Evolutionary conservation across 2,113 vertebrate genomes (phyloP), one percentile per base, ranked within the genome.

Genomic region (Isichthys henryi): DNA sequence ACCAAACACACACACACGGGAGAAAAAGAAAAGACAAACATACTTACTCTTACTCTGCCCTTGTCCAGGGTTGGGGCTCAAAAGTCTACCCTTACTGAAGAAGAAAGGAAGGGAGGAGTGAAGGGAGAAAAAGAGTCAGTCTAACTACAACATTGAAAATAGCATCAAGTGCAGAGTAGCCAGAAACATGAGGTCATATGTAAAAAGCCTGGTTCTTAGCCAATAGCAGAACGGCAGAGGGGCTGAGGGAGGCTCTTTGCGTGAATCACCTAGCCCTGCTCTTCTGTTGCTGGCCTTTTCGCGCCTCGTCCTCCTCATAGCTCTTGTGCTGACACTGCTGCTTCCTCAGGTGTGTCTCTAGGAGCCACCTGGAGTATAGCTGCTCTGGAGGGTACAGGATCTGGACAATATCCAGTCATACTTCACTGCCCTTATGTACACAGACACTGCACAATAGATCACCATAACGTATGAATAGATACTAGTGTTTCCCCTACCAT

Each of bases 331-430:
- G 88, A 50, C 52, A 39, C 11, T 58, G 52, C 39, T 56, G 35
- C 49, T 43, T 85, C 52, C 43, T 89, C 52, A 84, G 52, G 3
- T 56, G 88, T 4, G 52, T 85, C 39, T 85, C 80, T 1, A 83
- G 23, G 11, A 89, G 77, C 88, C 88, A 89, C 50, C 52, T 15
- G 77, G 52, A 43, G 52, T 83, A 62, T 5, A 89, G 10, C 35
- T 89, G 74, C 52, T 85, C 88, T 45, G 88, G 80, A 4, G 88
- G 88, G 19, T 58, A 48, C 23, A 89, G 74, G 50, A 56, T 21
- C 88, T 89, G 19, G 19, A 49, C 58, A 3, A 88, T 19, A 31
- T 39, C 23, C 62, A 43, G 17, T 19, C 53, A 84, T n/a, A 48
- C 7, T 31, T 27, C 9, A 52, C 85, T 48, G 27, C 23, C n/a